These are phyloP conservation scores for Urocyon cinereoargenteus DNA, from an alignment of 2,797 vertebrate species.

Conservation along the genomic window DNA sequence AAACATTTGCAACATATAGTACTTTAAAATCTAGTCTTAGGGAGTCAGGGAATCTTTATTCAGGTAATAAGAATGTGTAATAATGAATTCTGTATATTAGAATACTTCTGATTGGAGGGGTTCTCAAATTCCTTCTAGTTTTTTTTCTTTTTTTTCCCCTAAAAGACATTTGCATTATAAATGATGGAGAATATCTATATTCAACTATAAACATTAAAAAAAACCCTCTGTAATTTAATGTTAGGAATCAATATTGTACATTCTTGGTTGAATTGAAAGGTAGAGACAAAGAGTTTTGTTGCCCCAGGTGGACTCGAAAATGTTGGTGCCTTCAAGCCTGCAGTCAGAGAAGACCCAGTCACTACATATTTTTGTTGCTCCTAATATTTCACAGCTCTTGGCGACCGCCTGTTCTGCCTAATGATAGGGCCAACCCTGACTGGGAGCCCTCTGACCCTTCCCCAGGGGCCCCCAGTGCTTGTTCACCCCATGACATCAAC, in stretches of 20 bases:
- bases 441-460: slow-evolving; percentile 60
- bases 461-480: neutral
- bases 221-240: slow-evolving; percentile 65
- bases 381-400: slow-evolving; percentile 64
- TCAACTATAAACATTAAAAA: slow-evolving; percentile 27
- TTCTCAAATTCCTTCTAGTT: neutral
- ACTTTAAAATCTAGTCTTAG: slow-evolving; percentile 31
- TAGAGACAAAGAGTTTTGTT: slow-evolving; percentile 68
- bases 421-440: slow-evolving; percentile 62
- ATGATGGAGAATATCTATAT: slow-evolving; percentile 54
- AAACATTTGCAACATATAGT: neutral
- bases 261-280: slow-evolving; percentile 51
- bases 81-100: neutral
- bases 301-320: slow-evolving; percentile 63
- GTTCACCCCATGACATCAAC: slow-evolving; percentile 54
- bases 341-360: slow-evolving; percentile 43
- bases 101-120: neutral
- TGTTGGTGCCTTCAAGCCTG: neutral
- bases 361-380: slow-evolving; percentile 61
- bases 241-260: slow-evolving; percentile 63
- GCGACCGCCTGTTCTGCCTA: slow-evolving; percentile 66
- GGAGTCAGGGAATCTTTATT: neutral
- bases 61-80: neutral
- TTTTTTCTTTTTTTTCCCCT: neutral
- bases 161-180: neutral